Evolutionary conservation across 2,113 vertebrate genomes (phyloP), one percentile per base, ranked within the genome.

Genomic region (Semicossyphus pulcher): DNA sequence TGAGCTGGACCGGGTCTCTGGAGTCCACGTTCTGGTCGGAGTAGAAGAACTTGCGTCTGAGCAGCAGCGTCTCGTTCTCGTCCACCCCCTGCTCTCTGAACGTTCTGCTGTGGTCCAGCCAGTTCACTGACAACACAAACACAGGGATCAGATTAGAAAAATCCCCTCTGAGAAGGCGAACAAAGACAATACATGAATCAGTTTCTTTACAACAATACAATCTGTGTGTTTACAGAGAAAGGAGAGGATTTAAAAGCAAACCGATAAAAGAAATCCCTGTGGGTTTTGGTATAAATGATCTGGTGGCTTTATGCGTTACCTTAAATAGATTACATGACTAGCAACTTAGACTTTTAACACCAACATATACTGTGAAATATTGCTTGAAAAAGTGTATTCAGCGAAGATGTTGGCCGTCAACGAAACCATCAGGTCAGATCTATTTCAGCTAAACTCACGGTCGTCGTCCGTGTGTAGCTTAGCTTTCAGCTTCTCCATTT

Each of bases 11-110:
- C 0, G 98, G 98, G 86, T 99, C 98, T 69, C 98, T 91, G 0
- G 98, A 99, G 85, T 99, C 98, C n/a, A 99, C 98, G 0, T 99
- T 99, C 93, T 99, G 98, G 86, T 99, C 98, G 0, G 98, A 99
- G 86, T 99, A 99, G 89, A 99, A 99, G 91, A 99, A 99, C 89
- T 99, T 99, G 0, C 98, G 92, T 47, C 97, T 93, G 31, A 99
- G 93, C 44, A 99, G 91, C 1, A 99, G 90, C 0, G 95, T 99
- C 85, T 99, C 97, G 0, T 92, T 98, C 71, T 99, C 98, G 20
- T 99, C 98, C 0, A 99, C 97, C 0, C 98, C 98, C 86, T 99
- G 98, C 69, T 99, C 98, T 67, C 97, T 92, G 89, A 99, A 99
- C 0, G 97, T 99, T 14, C 97, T 92, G 90, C 97, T 97, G 86